phyloP scores from a whole-genome alignment of 2,797 vertebrate genomes.

The Sebastes elongatus region DNA sequence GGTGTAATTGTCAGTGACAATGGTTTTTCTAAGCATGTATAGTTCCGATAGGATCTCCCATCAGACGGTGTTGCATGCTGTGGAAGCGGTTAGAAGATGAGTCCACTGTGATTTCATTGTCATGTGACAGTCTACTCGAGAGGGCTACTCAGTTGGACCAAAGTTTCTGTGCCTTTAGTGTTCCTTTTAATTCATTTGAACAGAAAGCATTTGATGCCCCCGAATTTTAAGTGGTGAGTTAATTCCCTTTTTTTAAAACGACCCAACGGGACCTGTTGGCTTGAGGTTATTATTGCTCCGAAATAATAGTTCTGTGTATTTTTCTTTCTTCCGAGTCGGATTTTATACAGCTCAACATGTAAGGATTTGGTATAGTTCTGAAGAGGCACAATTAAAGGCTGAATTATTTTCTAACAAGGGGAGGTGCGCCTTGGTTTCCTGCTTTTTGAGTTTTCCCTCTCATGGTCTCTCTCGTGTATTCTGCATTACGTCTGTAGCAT shows the following conservation, averaged over 20 bases:
- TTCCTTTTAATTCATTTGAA: conserved; percentile 91
- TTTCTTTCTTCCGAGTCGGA: conserved; percentile 85
- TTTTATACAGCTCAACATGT: conserved; percentile 93
- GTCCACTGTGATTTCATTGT: conserved; percentile 88
- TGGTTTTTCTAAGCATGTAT: conserved; percentile 92
- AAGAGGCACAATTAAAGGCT: conserved; percentile 95
- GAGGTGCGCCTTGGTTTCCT: conserved; percentile 88
- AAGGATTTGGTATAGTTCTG: conserved; percentile 90
- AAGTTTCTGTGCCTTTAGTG: conserved; percentile 99
- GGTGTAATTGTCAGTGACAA: conserved; percentile 82
- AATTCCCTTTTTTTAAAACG: conserved; percentile 21
- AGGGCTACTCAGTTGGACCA: conserved; percentile 96
- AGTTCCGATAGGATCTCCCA: conserved; percentile 78
- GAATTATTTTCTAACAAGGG: conserved; percentile 92
- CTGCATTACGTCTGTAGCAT: conserved; percentile 97
- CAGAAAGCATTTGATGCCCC: conserved; percentile 50
- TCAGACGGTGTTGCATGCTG: conserved; percentile 87
- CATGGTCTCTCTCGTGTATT: conserved; percentile 78
- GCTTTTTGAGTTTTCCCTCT: conserved; percentile 55
- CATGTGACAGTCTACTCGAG: conserved; percentile 89
- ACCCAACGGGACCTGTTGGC: conserved; percentile 43
- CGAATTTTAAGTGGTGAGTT: conserved; percentile 16
- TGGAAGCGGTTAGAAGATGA: conserved; percentile 84
- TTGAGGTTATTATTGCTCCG: conserved; percentile 83
- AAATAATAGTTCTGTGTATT: conserved; percentile 86